Evolutionary conservation across 2,888 invertebrate species (phyloP).

Genomic region (Teinopalpus imperialis): DNA sequence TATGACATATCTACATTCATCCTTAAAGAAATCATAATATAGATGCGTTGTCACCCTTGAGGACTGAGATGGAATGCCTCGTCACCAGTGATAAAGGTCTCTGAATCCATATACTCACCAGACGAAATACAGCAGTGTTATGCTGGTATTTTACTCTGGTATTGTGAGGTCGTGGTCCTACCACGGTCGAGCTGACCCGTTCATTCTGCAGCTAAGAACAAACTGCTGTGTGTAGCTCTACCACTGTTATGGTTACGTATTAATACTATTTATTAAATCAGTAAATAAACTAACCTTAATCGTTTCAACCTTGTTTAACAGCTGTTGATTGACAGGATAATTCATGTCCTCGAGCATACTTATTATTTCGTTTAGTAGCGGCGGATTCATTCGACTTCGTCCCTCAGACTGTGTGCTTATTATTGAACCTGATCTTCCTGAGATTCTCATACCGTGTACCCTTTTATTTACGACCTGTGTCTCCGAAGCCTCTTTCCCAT

Average conservation of each 20-base stretch:
- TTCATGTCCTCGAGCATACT: constrained; percentile 85
- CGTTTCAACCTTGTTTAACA: constrained; percentile 70
- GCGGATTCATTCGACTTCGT: constrained; percentile 84
- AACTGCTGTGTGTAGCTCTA: too few species aligned
- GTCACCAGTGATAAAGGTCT: too few species aligned
- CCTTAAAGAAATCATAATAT: too few species aligned
- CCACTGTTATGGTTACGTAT: neutral
- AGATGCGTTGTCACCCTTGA: too few species aligned
- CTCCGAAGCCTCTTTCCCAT: constrained; percentile 66
- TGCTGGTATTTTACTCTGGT: too few species aligned
- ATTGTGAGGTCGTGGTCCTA: too few species aligned
- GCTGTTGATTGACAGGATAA: constrained; percentile 73
- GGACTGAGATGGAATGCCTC: too few species aligned
- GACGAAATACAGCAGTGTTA: too few species aligned
- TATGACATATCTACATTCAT: too few species aligned
- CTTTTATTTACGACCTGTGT: constrained; percentile 53
- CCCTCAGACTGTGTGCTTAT: constrained; percentile 62
- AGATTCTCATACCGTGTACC: constrained; percentile 47
- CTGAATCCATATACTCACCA: too few species aligned
- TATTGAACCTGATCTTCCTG: constrained; percentile 55
- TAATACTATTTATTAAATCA: neutral
- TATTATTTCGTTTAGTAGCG: constrained; percentile 86
- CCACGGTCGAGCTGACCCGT: too few species aligned
- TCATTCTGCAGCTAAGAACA: too few species aligned
- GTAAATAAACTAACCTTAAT: constrained; percentile 63